A percentile compares a stretch with the other conserved stretches of the same genome.
phyloP scores from a whole-genome alignment of 2,888 invertebrate genomes.

The Marronus borbonicus region DNA sequence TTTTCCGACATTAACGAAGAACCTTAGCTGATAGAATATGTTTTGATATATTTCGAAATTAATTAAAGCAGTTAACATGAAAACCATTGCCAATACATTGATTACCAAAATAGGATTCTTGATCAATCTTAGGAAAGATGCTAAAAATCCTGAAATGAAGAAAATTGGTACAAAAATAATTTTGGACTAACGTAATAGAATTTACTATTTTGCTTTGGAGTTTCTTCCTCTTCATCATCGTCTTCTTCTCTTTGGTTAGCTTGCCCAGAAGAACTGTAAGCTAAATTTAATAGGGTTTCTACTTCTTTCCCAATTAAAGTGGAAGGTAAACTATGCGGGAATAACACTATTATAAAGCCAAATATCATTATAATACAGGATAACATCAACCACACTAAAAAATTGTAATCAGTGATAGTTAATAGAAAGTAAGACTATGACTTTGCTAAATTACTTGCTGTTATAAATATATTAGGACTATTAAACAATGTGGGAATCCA shows the following conservation, averaged over 20 bases:
- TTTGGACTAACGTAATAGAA: neutral
- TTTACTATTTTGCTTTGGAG: slow-evolving; percentile 32
- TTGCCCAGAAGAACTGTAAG: slow-evolving; percentile 61
- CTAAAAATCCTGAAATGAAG: slow-evolving; percentile 66
- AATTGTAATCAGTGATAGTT: neutral
- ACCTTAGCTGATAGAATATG: slow-evolving; percentile 75
- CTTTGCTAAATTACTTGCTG: slow-evolving; percentile 57
- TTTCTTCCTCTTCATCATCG: slow-evolving; percentile 55
- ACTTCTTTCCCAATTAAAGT: slow-evolving; percentile 74
- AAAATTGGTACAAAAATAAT: neutral
- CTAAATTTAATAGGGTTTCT: slow-evolving; percentile 72
- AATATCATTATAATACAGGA: slow-evolving; percentile 70
- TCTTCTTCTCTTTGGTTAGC: slow-evolving; percentile 50
- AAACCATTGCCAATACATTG: slow-evolving; percentile 72
- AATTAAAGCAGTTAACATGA: slow-evolving; percentile 72
- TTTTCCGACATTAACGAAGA: slow-evolving; percentile 64
- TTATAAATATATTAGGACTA: slow-evolving; percentile 58
- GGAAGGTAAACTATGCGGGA: slow-evolving; percentile 73
- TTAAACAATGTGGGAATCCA: slow-evolving; percentile 60
- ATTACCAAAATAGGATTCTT: slow-evolving; percentile 73
- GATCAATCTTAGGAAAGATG: slow-evolving; percentile 72
- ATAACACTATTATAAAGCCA: slow-evolving; percentile 72
- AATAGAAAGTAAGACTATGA: neutral
- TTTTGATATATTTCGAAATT: slow-evolving; percentile 75
- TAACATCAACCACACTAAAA: slow-evolving; percentile 72